Percentiles rank a stretch among this genome's conserved stretches.
These are phyloP conservation scores for Caenorhabditis japonica DNA, from an alignment of 2,888 invertebrate species.

Conservation along the genomic window DNA sequence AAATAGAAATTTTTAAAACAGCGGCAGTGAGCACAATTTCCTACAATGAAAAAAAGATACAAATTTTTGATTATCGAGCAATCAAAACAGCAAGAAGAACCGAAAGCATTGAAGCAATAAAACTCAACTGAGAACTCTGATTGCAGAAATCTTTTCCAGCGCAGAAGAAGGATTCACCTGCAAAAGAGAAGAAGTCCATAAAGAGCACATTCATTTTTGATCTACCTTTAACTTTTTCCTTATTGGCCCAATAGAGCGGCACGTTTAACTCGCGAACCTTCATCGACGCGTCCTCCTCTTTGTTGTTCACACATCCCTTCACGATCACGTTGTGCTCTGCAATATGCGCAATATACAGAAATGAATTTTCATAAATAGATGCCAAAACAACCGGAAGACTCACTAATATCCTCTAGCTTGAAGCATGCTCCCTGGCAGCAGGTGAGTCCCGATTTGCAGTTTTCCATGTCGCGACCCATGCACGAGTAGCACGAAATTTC, in stretches of 20 bases:
- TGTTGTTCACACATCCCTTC: constrained; percentile 66
- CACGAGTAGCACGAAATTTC: constrained; percentile 59
- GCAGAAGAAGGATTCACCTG: constrained; percentile 71
- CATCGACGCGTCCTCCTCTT: constrained; percentile 70
- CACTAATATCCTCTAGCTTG: constrained; percentile 67
- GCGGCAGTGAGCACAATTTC: constrained; percentile 40
- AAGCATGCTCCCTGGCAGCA: constrained; percentile 71
- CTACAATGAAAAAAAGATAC: constrained; percentile 1
- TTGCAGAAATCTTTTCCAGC: constrained; percentile 65
- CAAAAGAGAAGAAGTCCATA: constrained; percentile 8
- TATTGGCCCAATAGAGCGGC: constrained; percentile 66
- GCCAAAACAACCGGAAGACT: constrained; percentile 5
- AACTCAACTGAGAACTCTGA: constrained; percentile 18
- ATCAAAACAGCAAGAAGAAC: constrained; percentile 13
- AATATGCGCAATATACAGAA: constrained; percentile 4
- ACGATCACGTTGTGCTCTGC: constrained; percentile 65
- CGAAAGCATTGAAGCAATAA: constrained; percentile 31
- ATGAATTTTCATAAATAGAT: no score
- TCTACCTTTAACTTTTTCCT: constrained; percentile 65
- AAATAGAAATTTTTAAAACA: background rate
- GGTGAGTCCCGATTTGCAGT: constrained; percentile 65
- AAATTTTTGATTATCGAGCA: constrained; percentile 20
- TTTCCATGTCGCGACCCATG: constrained; percentile 69
- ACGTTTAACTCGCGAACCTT: constrained; percentile 66
- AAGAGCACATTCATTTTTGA: background rate